Evolutionary conservation across 2,888 invertebrate species (phyloP).

Genomic region (Deilephila elpenor): DNA sequence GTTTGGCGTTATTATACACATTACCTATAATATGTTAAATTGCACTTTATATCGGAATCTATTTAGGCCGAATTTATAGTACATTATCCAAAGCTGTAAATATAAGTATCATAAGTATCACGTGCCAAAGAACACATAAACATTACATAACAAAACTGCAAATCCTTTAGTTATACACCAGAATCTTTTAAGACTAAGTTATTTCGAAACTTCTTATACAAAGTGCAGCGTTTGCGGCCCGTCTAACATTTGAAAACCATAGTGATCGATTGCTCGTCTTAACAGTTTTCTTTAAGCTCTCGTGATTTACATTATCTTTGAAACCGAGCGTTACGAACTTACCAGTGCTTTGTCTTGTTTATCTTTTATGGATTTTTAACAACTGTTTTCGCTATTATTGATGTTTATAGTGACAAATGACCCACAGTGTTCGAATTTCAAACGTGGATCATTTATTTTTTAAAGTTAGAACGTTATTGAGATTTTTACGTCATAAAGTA

Average conservation of each 20-base stretch:
- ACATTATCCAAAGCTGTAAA: too few relatives aligned
- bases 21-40: too few relatives aligned
- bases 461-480: too few relatives aligned
- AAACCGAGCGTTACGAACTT: not conserved
- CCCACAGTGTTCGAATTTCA: too few relatives aligned
- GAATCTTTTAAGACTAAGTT: not conserved
- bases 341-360: not conserved
- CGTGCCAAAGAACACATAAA: not conserved
- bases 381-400: too few relatives aligned
- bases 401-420: too few relatives aligned
- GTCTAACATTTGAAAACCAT: slow-evolving; percentile 20
- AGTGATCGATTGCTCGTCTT: slow-evolving; percentile 9
- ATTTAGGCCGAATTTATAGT: too few relatives aligned
- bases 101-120: too few relatives aligned
- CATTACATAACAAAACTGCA: not conserved
- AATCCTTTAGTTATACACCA: not conserved
- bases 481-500: too few relatives aligned
- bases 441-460: too few relatives aligned
- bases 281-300: slow-evolving; percentile 8
- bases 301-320: slow-evolving; percentile 9
- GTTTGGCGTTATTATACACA: too few relatives aligned
- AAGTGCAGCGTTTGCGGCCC: slow-evolving; percentile 15
- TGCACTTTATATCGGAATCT: too few relatives aligned
- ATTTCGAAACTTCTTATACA: slow-evolving; percentile 13
- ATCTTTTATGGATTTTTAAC: not conserved